A percentile compares a stretch with the other conserved stretches of the same genome.
phyloP scores from a whole-genome alignment of 2,797 vertebrate species.

The Phrynocephalus guinanensis region DNA sequence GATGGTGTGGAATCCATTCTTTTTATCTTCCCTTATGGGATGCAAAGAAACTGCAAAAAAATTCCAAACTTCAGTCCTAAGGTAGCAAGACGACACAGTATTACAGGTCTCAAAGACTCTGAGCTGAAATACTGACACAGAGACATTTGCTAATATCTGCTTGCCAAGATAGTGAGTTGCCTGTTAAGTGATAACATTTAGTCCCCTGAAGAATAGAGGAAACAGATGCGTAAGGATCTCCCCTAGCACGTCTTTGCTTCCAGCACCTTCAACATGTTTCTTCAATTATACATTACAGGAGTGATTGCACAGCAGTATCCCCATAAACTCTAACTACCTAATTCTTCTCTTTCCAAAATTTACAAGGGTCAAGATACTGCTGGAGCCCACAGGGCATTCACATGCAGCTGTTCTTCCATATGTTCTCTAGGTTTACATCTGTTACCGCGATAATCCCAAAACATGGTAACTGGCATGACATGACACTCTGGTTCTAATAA shows the following conservation, averaged over 20 bases:
- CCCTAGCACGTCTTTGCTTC: constrained; percentile 46
- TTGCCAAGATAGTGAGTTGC: constrained; percentile 41
- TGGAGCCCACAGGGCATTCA: constrained; percentile 52
- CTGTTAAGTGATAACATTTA: constrained; percentile 47
- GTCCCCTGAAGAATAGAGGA: constrained; percentile 35
- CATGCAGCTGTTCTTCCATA: constrained; percentile 64
- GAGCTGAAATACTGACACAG: constrained; percentile 18
- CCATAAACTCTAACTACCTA: constrained; percentile 40
- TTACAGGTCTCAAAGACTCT: constrained; percentile 28
- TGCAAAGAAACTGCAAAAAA: not conserved
- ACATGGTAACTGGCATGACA: constrained; percentile 54
- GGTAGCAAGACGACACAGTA: constrained; percentile 1
- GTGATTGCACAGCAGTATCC: constrained; percentile 27
- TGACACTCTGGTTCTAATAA: constrained; percentile 53
- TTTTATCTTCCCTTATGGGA: not conserved
- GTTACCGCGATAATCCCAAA: constrained; percentile 60
- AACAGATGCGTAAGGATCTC: constrained; percentile 43
- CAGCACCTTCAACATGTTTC: constrained; percentile 43
- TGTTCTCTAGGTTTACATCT: constrained; percentile 59
- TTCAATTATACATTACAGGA: constrained; percentile 51
- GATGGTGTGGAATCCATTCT: not conserved
- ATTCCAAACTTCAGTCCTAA: not conserved
- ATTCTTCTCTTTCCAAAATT: constrained; percentile 51
- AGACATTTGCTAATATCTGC: constrained; percentile 40
- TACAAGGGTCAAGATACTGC: constrained; percentile 52